These are phyloP conservation scores for Aeoliscus strigatus DNA, from an alignment of 2,797 vertebrate species.

Conservation along the genomic window DNA sequence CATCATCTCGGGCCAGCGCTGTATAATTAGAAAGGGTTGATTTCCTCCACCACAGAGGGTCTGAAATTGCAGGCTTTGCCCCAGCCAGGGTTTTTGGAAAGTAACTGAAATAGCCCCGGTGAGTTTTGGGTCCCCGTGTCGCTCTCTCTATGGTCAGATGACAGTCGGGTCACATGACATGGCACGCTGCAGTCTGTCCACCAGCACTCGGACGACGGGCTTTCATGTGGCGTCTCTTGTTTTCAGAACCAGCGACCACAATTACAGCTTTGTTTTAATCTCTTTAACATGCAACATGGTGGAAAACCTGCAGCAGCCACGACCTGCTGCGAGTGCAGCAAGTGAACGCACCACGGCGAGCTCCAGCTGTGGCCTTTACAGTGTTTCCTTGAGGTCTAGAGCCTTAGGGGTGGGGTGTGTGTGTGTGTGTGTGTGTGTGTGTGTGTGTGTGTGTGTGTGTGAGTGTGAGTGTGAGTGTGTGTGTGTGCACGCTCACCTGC, in stretches of 20 bases:
- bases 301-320: conserved; percentile 38
- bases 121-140: conserved; percentile 61
- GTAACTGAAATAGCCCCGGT: conserved; percentile 67
- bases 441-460: too few species aligned
- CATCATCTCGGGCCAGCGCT: conserved; percentile 62
- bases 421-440: too few species aligned
- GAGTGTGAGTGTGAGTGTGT: too few species aligned
- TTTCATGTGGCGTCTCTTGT: conserved; percentile 72
- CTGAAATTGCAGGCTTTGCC: conserved; percentile 74
- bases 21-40: conserved; percentile 78
- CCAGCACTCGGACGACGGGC: conserved; percentile 44
- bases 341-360: conserved; percentile 17
- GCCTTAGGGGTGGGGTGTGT: too few species aligned
- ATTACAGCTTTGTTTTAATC: conserved; percentile 65
- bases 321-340: conserved; percentile 27
- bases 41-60: conserved; percentile 71
- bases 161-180: conserved; percentile 48
- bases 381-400: too few species aligned
- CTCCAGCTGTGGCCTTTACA: conserved; percentile 8
- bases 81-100: conserved; percentile 58
- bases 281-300: conserved; percentile 58
- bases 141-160: conserved; percentile 65
- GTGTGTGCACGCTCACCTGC: too few species aligned
- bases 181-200: conserved; percentile 52
- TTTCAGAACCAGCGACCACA: conserved; percentile 66